Evolutionary conservation across 2,888 invertebrate genomes (phyloP).

Genomic region (Plutella xylostella): DNA sequence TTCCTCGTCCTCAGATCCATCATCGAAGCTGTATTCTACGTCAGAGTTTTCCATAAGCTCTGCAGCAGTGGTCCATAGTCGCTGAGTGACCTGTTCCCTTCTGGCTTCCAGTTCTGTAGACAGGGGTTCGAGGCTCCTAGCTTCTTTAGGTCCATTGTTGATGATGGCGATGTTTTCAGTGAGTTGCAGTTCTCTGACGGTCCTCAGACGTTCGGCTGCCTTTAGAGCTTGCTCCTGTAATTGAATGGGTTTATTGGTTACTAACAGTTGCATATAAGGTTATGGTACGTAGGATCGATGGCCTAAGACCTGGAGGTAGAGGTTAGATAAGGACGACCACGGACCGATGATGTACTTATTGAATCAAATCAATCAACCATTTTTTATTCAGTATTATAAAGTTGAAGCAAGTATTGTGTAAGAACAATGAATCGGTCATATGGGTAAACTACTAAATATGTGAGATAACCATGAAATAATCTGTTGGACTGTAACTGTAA

Average conservation of each 20-base stretch:
- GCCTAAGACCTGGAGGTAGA: too few relatives aligned
- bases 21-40: conserved; percentile 44
- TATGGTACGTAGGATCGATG: too few relatives aligned
- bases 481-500: too few relatives aligned
- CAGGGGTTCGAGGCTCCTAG: conserved; percentile 40
- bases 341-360: too few relatives aligned
- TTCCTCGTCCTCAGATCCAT: conserved; percentile 38
- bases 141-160: conserved; percentile 39
- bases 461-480: too few relatives aligned
- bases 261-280: too few relatives aligned
- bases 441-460: too few relatives aligned
- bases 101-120: conserved; percentile 40
- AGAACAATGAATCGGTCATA: too few relatives aligned
- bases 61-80: conserved; percentile 42
- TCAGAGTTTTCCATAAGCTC: conserved; percentile 46
- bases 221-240: conserved; percentile 53
- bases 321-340: too few relatives aligned
- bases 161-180: conserved; percentile 45
- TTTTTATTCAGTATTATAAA: too few relatives aligned
- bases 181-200: conserved; percentile 42
- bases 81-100: conserved; percentile 40
- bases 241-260: conserved; percentile 8
- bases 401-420: too few relatives aligned
- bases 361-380: too few relatives aligned
- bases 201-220: conserved; percentile 41